Base-by-base conservation (phyloP, 37 sponge, comb jelly and placozoan genomes). In the Beroe ovata region DNA sequence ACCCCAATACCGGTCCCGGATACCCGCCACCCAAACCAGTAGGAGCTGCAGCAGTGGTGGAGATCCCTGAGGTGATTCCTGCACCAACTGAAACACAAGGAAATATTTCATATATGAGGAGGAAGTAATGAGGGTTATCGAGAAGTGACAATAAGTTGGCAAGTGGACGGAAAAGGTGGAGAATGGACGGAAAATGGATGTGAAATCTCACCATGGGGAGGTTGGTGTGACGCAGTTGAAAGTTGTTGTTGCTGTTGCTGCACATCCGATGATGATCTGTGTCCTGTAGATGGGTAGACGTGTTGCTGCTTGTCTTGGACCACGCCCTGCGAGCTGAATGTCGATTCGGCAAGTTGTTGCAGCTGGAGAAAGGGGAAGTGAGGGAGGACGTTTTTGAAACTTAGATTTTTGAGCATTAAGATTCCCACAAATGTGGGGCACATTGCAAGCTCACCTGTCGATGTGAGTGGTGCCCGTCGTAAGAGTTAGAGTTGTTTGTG, bases 181-280 rank as follows among this genome's bases (percentile, higher is more conserved):
- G n/a, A n/a, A n/a, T n/a, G n/a, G n/a, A n/a, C n/a, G n/a, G n/a
- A n/a, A n/a, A n/a, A n/a, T n/a, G n/a, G n/a, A n/a, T n/a, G n/a
- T n/a, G n/a, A n/a, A n/a, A n/a, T n/a, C n/a, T n/a, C n/a, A 66
- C 69, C 69, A 66, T 66, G 69, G 34, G 69, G 69, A 30, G 69
- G 69, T 30, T 66, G 69, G 34, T 66, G 69, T 34, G 69, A 66
- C 2, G 25, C 30, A 30, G 69, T 29, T 11, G 69, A 66, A 1
- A 66, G 69, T 25, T 62, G 63, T 25, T 62, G 63, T 11, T 47
- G 54, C 11, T 47, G 54, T 47, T 47, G 54, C 54, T 47, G 54
- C 6, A 47, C 54, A 16, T 47, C 54, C 6, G 54, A 16, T 11
- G 54, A 47, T 47, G 54, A 16, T 11, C 54, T 47, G 54, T 47